Percentiles rank a stretch among this genome's conserved stretches.
These are phyloP conservation scores for Conus canariensis DNA, from an alignment of 2,888 invertebrate species.

Conservation along the genomic window DNA sequence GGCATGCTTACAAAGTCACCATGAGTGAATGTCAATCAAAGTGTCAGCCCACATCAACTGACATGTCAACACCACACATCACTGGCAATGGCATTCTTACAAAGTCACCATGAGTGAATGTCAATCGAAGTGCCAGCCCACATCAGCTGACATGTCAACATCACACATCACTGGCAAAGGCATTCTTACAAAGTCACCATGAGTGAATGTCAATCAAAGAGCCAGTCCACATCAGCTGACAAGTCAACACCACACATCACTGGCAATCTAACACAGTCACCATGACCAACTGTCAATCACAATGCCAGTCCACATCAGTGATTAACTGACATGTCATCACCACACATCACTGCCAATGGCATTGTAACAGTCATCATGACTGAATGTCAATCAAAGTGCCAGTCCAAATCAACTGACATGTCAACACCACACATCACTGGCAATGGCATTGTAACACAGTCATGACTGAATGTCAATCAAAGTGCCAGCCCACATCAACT, in stretches of 20 bases:
- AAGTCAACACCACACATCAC: neutral
- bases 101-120: neutral
- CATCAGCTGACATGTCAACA: neutral
- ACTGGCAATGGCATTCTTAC: too few relatives aligned
- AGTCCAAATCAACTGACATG: neutral
- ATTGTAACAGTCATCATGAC: too few relatives aligned
- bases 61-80: neutral
- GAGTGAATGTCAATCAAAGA: neutral
- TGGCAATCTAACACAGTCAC: too few relatives aligned
- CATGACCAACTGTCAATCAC: slow-evolving; percentile 1
- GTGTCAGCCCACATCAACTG: neutral
- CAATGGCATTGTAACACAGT: too few relatives aligned
- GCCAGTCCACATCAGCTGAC: neutral
- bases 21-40: slow-evolving; percentile 26
- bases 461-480: neutral
- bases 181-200: too few relatives aligned
- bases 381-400: neutral
- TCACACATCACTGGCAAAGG: neutral
- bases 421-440: neutral
- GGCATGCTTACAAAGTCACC: too few relatives aligned
- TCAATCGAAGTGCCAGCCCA: neutral
- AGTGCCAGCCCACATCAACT: neutral
- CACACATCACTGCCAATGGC: neutral
- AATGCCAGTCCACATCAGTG: neutral
- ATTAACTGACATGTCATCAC: neutral